Conservation (phyloP, 2,797 vertebrate species). For the Leuciscus waleckii region DNA sequence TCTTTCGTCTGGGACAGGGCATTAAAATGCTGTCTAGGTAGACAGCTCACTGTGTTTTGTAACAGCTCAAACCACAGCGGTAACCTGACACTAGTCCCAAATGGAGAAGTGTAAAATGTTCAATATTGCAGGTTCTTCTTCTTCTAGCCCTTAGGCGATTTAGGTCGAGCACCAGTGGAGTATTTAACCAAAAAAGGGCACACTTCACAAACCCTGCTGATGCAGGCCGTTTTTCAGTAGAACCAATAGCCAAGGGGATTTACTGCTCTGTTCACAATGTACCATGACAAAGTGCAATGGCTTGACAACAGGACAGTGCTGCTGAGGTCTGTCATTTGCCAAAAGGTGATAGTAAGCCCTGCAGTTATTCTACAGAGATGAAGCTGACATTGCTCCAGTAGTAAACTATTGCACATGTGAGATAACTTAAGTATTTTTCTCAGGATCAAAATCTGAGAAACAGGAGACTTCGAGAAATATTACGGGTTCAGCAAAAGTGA, state of each 20-base stretch:
- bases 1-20: too few relatives aligned
- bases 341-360: conserved; percentile 42
- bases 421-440: conserved; percentile 10
- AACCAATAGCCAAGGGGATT: conserved; percentile 61
- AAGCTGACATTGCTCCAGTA: conserved; percentile 32
- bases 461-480: background rate
- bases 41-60: background rate
- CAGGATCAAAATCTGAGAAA: background rate
- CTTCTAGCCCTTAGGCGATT: conserved; percentile 66
- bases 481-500: background rate
- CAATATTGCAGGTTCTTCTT: conserved; percentile 38
- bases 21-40: background rate
- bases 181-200: conserved; percentile 70
- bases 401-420: background rate
- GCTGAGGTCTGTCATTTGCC: conserved; percentile 48
- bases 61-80: background rate
- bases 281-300: conserved; percentile 52
- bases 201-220: conserved; percentile 71
- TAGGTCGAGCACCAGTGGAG: conserved; percentile 65
- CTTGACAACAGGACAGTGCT: conserved; percentile 50
- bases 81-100: background rate
- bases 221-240: conserved; percentile 56
- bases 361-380: conserved; percentile 21
- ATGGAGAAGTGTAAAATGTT: conserved; percentile 19
- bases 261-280: conserved; percentile 39